Evolutionary conservation across 2,797 vertebrate genomes (phyloP).

Genomic region (Neosilurus mollespiculum): DNA sequence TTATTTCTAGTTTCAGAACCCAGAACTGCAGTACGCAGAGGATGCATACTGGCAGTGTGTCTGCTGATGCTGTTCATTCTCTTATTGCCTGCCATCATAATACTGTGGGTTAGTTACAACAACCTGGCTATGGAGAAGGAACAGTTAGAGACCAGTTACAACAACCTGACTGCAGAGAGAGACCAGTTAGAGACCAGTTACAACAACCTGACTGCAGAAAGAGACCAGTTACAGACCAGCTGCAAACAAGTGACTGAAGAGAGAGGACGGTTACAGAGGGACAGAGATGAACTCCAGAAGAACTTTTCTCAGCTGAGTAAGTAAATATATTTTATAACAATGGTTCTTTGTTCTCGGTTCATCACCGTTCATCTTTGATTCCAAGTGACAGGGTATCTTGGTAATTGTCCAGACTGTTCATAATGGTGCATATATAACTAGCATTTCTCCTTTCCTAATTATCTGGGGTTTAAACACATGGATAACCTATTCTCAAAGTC

Average conservation of each 20-base stretch:
- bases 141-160: not conserved
- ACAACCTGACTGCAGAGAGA: too few species aligned
- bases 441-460: too few species aligned
- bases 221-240: not conserved
- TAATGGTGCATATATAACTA: too few species aligned
- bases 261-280: not conserved
- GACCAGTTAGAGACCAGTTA: not conserved
- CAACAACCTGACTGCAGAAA: not conserved
- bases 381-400: too few species aligned
- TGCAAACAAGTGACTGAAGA: not conserved
- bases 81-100: not conserved
- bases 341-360: too few species aligned
- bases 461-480: too few species aligned
- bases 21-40: not conserved
- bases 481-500: too few species aligned
- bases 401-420: too few species aligned
- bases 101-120: not conserved
- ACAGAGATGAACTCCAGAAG: not conserved
- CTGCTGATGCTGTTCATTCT: slow-evolving; percentile 1
- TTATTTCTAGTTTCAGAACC: not conserved
- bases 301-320: not conserved
- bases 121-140: not conserved
- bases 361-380: too few species aligned
- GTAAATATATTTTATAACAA: not conserved
- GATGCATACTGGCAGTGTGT: not conserved